Evolutionary conservation across 1,140 invertebrate species (phyloP).

Genomic region (Leptinotarsa undecemlineata): DNA sequence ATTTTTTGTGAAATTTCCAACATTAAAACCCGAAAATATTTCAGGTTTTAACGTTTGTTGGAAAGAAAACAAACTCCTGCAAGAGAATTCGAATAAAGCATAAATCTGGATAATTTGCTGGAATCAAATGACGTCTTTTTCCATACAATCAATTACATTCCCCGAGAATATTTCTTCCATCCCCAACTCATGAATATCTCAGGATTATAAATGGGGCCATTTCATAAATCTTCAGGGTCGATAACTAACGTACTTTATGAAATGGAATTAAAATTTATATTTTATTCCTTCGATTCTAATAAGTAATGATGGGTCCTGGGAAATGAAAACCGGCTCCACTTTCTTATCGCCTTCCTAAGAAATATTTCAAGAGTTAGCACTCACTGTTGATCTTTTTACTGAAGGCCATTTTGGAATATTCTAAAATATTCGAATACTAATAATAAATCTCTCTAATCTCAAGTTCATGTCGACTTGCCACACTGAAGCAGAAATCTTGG

Average conservation of each 20-base stretch:
- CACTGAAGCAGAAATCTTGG: too few relatives aligned
- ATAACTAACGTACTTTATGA: conserved; percentile 43
- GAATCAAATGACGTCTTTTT: conserved; percentile 48
- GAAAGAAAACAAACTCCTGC: conserved; percentile 19
- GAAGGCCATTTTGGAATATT: too few relatives aligned
- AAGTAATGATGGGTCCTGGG: not conserved
- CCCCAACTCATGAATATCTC: conserved; percentile 46
- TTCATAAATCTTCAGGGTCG: conserved; percentile 46
- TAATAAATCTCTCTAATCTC: too few relatives aligned
- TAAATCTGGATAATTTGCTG: conserved; percentile 45
- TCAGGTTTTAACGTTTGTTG: conserved; percentile 16
- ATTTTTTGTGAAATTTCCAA: too few relatives aligned
- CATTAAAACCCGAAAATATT: conserved; percentile 19
- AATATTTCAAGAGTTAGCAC: too few relatives aligned
- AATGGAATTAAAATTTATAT: conserved; percentile 42
- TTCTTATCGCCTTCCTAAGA: too few relatives aligned
- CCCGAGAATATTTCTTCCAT: conserved; percentile 43
- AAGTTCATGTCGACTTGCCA: too few relatives aligned
- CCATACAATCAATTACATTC: conserved; percentile 49
- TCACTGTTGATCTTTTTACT: too few relatives aligned
- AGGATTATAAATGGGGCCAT: conserved; percentile 45
- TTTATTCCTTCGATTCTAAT: not conserved
- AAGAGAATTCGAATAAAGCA: conserved; percentile 41
- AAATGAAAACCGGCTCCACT: not conserved
- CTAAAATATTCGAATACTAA: too few relatives aligned